phyloP scores from a whole-genome alignment of 2,888 invertebrate genomes.

The Molanna angustata region DNA sequence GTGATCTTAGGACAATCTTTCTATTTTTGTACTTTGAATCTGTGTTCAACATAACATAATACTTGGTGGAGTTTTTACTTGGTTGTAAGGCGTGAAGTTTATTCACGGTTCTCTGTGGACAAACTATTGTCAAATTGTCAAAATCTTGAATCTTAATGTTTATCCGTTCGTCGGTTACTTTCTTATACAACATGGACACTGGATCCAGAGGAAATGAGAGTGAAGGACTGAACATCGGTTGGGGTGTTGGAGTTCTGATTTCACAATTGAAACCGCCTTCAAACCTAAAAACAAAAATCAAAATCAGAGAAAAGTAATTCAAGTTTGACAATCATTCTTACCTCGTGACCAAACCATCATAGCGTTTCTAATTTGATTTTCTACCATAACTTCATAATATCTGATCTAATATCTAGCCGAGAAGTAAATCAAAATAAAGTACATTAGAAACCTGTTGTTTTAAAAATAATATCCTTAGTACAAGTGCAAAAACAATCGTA shows the following conservation, averaged over 20 bases:
- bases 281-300: conserved; percentile 41
- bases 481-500: no score
- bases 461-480: no score
- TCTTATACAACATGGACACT: conserved; percentile 57
- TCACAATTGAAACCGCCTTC: conserved; percentile 52
- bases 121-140: conserved; percentile 60
- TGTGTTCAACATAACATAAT: conserved; percentile 68
- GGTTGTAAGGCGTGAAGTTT: conserved; percentile 66
- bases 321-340: no score
- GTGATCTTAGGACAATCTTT: conserved; percentile 67
- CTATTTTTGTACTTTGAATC: conserved; percentile 57
- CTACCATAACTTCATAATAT: no score
- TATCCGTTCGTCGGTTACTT: conserved; percentile 64
- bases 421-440: no score
- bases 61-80: conserved; percentile 58
- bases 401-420: no score
- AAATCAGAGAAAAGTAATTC: no score
- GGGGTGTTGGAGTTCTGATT: conserved; percentile 29
- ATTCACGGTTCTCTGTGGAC: conserved; percentile 61
- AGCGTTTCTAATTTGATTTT: no score
- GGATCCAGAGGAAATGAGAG: conserved; percentile 51
- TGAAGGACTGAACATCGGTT: conserved; percentile 37
- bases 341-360: no score
- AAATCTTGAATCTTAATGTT: conserved; percentile 63
- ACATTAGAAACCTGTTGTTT: no score